A percentile compares a stretch with the other conserved stretches of the same genome.
Conservation (phyloP, 1,140 invertebrate genomes). For the Rhagoletis pomonella region DNA sequence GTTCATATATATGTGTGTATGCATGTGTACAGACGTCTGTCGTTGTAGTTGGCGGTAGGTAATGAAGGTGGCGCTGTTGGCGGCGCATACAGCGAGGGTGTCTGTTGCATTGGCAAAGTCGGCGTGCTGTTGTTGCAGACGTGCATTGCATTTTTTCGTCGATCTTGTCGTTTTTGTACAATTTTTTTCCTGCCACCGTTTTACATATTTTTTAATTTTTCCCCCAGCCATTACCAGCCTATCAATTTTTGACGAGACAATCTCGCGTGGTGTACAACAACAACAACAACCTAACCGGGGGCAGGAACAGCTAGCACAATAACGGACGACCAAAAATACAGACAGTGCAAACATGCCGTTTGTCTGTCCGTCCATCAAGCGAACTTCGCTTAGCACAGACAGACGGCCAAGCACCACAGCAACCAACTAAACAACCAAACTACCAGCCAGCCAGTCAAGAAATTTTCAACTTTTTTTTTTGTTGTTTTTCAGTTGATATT, state of each 20-base stretch:
- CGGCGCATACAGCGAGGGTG: conserved; percentile 10
- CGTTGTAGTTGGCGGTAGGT: neutral
- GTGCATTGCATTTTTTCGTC: conserved; percentile 48
- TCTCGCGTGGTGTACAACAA: conserved; percentile 57
- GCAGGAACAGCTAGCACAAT: neutral
- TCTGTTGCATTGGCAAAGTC: conserved; percentile 30
- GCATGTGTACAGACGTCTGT: neutral
- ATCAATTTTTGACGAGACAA: conserved; percentile 72
- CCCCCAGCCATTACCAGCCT: conserved; percentile 60
- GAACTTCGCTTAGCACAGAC: neutral
- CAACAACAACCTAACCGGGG: neutral
- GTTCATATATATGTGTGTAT: neutral
- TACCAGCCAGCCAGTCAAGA: neutral
- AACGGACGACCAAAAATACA: conserved; percentile 36
- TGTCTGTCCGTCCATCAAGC: conserved; percentile 36
- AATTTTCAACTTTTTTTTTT: conserved; percentile 1
- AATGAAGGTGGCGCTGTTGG: neutral
- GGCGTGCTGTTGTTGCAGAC: conserved; percentile 52
- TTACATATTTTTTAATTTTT: conserved; percentile 20
- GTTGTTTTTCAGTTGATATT: neutral
- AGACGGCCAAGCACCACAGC: conserved; percentile 1
- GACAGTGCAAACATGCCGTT: conserved; percentile 4
- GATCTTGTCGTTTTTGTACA: neutral
- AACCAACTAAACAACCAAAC: neutral
- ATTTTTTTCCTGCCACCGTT: neutral